Conservation (phyloP, 2,113 vertebrate species). For the Aspidoscelis tigris region DNA sequence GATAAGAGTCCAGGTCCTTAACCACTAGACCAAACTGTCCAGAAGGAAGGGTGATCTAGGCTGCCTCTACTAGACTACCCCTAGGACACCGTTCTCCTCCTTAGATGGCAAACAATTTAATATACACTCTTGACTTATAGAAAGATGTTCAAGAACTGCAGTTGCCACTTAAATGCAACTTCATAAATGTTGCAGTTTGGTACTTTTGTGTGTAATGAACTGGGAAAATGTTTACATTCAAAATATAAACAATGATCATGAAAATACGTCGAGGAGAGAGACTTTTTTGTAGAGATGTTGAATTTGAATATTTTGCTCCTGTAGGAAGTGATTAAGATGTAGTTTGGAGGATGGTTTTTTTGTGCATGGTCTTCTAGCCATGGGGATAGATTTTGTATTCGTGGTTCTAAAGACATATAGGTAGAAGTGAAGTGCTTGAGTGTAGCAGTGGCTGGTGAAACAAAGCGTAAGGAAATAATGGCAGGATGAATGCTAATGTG, state of each 20-base stretch:
- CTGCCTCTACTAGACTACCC: too few relatives aligned
- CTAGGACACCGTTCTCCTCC: too few relatives aligned
- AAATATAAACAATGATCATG: background rate
- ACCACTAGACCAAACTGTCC: too few relatives aligned
- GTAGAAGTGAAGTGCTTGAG: background rate
- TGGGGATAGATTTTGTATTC: constrained; percentile 44
- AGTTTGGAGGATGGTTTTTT: constrained; percentile 56
- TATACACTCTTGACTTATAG: background rate
- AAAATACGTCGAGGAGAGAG: background rate
- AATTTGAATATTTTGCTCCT: background rate
- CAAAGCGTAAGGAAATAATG: too few relatives aligned
- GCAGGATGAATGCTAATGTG: too few relatives aligned
- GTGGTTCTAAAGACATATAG: constrained; percentile 48
- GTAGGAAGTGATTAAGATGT: constrained; percentile 1
- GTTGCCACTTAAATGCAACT: constrained; percentile 24
- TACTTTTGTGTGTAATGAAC: background rate
- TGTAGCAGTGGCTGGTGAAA: too few relatives aligned
- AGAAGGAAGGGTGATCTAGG: too few relatives aligned
- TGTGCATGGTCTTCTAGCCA: constrained; percentile 26
- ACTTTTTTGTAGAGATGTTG: background rate
- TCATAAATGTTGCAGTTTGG: background rate
- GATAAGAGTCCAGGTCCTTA: too few relatives aligned
- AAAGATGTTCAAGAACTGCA: background rate
- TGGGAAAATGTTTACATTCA: background rate
- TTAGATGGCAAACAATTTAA: background rate